Base-by-base conservation (phyloP, 2,797 vertebrate species). In the Microctenopoma steveboyesi region DNA sequence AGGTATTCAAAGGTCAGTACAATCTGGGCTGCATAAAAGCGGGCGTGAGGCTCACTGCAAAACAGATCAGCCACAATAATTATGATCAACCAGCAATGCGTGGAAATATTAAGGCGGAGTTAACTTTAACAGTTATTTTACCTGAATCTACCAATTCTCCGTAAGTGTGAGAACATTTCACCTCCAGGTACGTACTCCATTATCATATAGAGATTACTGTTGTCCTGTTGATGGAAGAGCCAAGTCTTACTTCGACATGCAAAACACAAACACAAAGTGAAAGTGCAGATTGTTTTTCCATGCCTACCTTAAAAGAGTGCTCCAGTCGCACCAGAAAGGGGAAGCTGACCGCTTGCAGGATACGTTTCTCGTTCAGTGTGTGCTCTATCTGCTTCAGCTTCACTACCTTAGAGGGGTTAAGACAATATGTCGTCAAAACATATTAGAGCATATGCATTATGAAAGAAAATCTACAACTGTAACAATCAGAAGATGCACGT, bases 301-400 rank as follows among this genome's bases (percentile, higher is more conserved):
- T 27, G 7, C 39, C 4, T 69, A 95, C 95, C 96, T 98, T 98
- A 92, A 97, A 97, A 68, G 96, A 96, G 90, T 96, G 96, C 89
- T 97, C 96, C 76, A 98, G 91, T 60, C 86, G 94, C 86, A 98
- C 96, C 61, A 98, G 94, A 85, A 98, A 97, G 33, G 96, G 96
- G 72, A 97, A 98, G 90, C 92, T 96, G 82, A 98, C 96, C 0
- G 96, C 96, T 83, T 98, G 96, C 69, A 98, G 93, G 86, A 98
- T 98, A 76, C 96, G 95, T 87, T 98, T 98, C 92, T 98, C 96
- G 0, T 97, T 98, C 86, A 97, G 91, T 5, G 96, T 97, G 88
- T 98, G 96, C 88, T 98, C 96, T 16, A 98, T 96, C 91, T 97
- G 96, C 92, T 98, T 98, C 94, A 98, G 95, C 86, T 98, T 98